Conservation (phyloP, 2,113 vertebrate species). For the Sigmodon hispidus region DNA sequence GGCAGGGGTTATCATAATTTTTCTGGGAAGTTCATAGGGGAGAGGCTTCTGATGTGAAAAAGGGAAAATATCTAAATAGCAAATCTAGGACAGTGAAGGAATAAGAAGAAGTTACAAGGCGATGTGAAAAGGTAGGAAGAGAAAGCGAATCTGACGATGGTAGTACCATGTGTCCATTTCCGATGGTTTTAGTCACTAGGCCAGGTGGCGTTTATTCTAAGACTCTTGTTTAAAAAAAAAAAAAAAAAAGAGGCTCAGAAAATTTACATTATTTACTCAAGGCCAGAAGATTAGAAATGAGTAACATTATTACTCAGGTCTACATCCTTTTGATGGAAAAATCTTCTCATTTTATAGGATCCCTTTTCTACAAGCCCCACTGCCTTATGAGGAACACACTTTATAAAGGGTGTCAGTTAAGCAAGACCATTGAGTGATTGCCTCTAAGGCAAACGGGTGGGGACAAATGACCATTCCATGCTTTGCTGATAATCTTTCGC, state of each 20-base stretch:
- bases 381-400: background rate
- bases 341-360: background rate
- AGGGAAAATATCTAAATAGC: background rate
- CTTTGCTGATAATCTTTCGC: conserved; percentile 34
- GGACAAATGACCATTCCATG: background rate
- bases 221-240: too few species aligned
- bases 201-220: background rate
- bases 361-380: background rate
- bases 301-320: background rate
- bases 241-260: background rate
- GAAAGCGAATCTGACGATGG: background rate
- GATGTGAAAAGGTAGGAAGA: background rate
- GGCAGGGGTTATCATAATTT: background rate
- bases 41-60: background rate
- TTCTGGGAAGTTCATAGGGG: background rate
- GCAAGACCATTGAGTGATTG: background rate
- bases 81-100: background rate
- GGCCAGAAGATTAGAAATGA: background rate
- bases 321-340: background rate
- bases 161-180: background rate
- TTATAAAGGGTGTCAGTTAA: background rate
- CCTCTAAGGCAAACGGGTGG: background rate
- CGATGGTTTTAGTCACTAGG: background rate
- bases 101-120: background rate
- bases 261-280: conserved; percentile 33